Evolutionary conservation across 92 coral and sea anemone species (phyloP), one percentile per base, ranked within the genome.

Genomic region (Epizoanthus rinbou): DNA sequence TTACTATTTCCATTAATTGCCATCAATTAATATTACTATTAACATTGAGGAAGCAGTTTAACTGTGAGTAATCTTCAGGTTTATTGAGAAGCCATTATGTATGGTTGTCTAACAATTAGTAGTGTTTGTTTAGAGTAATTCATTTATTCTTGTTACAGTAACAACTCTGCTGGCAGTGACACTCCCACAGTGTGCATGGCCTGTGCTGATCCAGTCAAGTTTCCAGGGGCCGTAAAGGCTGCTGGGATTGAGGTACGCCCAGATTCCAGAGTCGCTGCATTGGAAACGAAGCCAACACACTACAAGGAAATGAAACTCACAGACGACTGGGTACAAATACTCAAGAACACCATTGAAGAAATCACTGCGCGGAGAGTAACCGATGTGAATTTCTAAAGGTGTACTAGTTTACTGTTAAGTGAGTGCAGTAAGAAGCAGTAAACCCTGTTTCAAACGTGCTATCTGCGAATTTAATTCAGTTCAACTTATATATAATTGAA

Each of bases 151-250:
- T 79, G 47, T 67, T 53, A 62, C 59, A 19, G 45, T 75, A 80
- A 80, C 74, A 84, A 69, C 33, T 6, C 50, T 45, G 58, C 74
- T 11, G 79, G 25, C 23, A 52, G 72, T n/a, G 53, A 28, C 75
- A 56, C 69, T 21, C 88, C 91, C 33, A 72, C 67, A n/a, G 90
- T 92, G 14, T 87, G 92, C 23, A 73, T 95, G 22, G 95, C 98
- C 0, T 91, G 98, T 31, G 98, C 98, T 31, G 93, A 95, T 73
- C 93, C 97, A 1, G 95, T 90, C 18, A 95, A 95, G 83, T 95
- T 95, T 76, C 85, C 86, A 0, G 98, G 91, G 67, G 93, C 98
- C 24, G 88, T 95, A 28, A 85, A 89, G 86, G 92, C 92, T 69
- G 92, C 95, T 5, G 86, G 89, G 52, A 91, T 95, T 35, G 83